Evolutionary conservation across 2,888 invertebrate genomes (phyloP), one percentile per base, ranked within the genome.

Genomic region (Xestia c-nigrum): DNA sequence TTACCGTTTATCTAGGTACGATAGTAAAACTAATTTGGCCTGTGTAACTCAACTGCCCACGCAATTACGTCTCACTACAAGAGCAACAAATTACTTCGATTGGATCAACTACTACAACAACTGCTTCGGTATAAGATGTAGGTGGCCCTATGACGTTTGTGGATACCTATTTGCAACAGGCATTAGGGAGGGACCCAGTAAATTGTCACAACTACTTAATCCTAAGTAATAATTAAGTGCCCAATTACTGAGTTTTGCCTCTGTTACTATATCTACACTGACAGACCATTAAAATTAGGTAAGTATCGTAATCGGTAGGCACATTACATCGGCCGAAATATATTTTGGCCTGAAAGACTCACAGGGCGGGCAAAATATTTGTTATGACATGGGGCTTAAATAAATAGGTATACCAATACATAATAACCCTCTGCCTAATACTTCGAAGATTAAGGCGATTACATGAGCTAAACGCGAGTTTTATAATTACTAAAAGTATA

Each of bases 11-110:
- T n/a, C n/a, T n/a, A n/a, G n/a, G n/a, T 12, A 57, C 40, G 6
- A 46, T 64, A 69, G 52, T 80, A 65, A 19, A 80, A 68, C 57
- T 57, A 52, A 82, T 69, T 80, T 66, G 57, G 5, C 16, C 14
- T n/a, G 14, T 69, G 46, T 82, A 59, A n/a, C 52, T 38, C 21
- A 24, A 59, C 47, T 47, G 46, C 83, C 83, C 52, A 80, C 83
- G 52, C 77, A 31, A 55, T 47, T 38, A 9, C 6, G 47, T 57
- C 50, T 52, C 50, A 50, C 10, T 40, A 59, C 19, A 52, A 1
- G 19, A 59, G 24, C 12, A 24, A 67, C 4, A 61, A 67, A 55
- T 74, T 55, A 47, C 61, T 81, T 63, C 9, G 52, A 66, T 52
- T 43, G n/a, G 16, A 19, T 67, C 24, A 31, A 77, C 19, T 72